Percentiles rank a stretch among this genome's conserved stretches.
phyloP scores from a whole-genome alignment of 2,797 vertebrate species.

The Moxostoma hubbsi region DNA sequence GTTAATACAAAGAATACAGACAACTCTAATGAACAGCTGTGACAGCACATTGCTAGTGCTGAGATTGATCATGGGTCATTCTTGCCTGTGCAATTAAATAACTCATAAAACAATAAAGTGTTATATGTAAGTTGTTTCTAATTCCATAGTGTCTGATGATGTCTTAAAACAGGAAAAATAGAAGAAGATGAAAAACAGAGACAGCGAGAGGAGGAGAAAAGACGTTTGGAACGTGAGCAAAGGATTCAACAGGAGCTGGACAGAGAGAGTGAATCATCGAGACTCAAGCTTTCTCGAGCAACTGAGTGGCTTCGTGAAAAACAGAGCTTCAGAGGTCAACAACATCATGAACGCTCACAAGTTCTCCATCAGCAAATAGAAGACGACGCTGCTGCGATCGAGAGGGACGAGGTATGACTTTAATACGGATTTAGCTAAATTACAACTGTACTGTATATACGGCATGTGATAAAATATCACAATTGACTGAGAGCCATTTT shows the following conservation, averaged over 20 bases:
- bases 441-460: neutral
- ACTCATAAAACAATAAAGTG: no score
- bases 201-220: slow-evolving; percentile 34
- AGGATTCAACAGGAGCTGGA: slow-evolving; percentile 46
- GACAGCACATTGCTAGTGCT: no score
- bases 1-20: no score
- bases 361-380: slow-evolving; percentile 48
- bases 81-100: no score
- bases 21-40: no score
- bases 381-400: slow-evolving; percentile 42
- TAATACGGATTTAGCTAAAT: neutral
- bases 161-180: slow-evolving; percentile 38
- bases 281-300: slow-evolving; percentile 41
- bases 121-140: neutral
- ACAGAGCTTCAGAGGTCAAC: slow-evolving; percentile 34
- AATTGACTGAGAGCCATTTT: no score
- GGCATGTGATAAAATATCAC: neutral
- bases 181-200: slow-evolving; percentile 30
- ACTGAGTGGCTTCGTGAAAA: slow-evolving; percentile 35
- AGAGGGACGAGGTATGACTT: slow-evolving; percentile 42
- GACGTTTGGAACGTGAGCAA: slow-evolving; percentile 40
- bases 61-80: no score
- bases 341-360: slow-evolving; percentile 38
- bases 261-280: slow-evolving; percentile 41
- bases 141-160: neutral